A percentile compares a stretch with the other conserved stretches of the same genome.
Evolutionary conservation across 2,797 vertebrate species (phyloP).

Genomic region (Gymnoscopelus microlampas): DNA sequence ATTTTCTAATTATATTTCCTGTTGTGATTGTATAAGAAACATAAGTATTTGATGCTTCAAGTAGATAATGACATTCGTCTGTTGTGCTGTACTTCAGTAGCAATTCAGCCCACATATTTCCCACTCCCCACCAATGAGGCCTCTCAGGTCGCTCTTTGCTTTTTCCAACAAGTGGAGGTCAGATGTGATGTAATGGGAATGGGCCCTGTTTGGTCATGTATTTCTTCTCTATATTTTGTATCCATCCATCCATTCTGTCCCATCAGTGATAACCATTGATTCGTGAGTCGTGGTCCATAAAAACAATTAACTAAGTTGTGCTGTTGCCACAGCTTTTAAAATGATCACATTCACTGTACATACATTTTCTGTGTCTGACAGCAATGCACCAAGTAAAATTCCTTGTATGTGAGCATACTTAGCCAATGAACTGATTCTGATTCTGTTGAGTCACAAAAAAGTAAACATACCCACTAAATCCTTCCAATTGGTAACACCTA

Average conservation of each 20-base stretch:
- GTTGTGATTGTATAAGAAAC: constrained; percentile 9
- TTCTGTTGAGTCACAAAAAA: too few species aligned
- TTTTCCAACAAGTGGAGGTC: constrained; percentile 1
- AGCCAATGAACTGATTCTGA: too few species aligned
- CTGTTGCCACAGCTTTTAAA: too few species aligned
- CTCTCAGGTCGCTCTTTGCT: not conserved
- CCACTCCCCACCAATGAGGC: not conserved
- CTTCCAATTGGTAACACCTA: not conserved
- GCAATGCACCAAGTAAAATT: too few species aligned
- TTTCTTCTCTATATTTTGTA: not conserved
- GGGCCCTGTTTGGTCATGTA: not conserved
- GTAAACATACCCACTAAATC: too few species aligned
- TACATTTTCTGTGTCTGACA: too few species aligned
- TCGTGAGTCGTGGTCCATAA: too few species aligned
- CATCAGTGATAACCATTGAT: not conserved
- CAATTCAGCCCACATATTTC: constrained; percentile 7
- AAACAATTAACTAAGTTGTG: too few species aligned
- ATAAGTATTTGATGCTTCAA: not conserved
- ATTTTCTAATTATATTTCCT: not conserved
- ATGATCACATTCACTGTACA: too few species aligned
- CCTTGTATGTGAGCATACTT: too few species aligned
- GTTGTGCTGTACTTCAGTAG: constrained; percentile 3
- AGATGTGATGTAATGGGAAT: constrained; percentile 5
- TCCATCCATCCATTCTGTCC: not conserved
- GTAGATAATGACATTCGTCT: not conserved